Conservation (phyloP, 2,113 vertebrate genomes). For the Donacobius atricapilla region DNA sequence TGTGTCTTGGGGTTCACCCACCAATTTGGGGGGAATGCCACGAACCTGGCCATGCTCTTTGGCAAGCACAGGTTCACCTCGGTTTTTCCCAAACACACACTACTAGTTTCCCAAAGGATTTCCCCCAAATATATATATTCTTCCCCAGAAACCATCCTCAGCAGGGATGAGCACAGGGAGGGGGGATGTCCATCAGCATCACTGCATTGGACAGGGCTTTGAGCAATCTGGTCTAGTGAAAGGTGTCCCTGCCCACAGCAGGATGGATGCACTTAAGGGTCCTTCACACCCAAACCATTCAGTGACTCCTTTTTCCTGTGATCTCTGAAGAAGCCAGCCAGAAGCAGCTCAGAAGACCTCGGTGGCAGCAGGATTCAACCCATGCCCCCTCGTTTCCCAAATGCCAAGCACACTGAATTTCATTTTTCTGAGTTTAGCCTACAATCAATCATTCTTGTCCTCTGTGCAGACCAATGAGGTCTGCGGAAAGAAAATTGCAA, state of each 20-base stretch:
- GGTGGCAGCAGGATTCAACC: not conserved
- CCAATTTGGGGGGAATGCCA: rapidly evolving
- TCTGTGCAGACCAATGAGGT: not conserved
- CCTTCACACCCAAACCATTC: not conserved
- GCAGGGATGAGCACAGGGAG: not conserved
- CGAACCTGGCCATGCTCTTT: not conserved
- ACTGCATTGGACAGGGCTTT: rapidly evolving
- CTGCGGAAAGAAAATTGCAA: conserved; percentile 26
- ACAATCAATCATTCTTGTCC: not conserved
- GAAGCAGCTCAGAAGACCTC: not conserved
- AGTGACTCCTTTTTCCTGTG: not conserved
- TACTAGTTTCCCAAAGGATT: not conserved
- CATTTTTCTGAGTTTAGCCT: not conserved
- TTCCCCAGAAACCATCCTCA: not conserved
- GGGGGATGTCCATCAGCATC: not conserved
- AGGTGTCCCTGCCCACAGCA: not conserved
- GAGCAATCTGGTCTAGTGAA: not conserved
- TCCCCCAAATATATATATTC: not conserved
- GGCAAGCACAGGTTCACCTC: rapidly evolving
- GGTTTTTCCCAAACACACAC: rapidly evolving
- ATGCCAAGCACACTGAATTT: not conserved
- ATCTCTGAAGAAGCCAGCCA: not conserved
- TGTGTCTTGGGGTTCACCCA: not conserved
- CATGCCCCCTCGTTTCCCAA: not conserved
- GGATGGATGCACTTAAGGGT: not conserved